A percentile compares a stretch with the other conserved stretches of the same genome.
These are phyloP conservation scores for Coregonus sp. DNA, from an alignment of 2,797 vertebrate species.

Conservation along the genomic window DNA sequence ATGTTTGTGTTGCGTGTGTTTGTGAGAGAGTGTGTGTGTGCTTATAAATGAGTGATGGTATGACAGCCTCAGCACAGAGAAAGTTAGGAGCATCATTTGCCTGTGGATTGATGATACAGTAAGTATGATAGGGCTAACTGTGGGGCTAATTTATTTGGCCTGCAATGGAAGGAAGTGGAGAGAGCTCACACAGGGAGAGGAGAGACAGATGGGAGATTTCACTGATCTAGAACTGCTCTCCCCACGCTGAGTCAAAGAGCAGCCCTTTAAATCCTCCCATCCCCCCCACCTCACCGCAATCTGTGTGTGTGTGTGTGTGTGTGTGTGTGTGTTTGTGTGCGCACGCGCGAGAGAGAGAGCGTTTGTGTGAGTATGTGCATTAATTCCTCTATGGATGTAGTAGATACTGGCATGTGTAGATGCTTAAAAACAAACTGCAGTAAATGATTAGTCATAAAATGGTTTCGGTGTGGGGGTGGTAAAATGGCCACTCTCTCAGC, in stretches of 20 bases:
- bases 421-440: not conserved
- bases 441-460: not conserved
- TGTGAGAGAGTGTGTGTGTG: not conserved
- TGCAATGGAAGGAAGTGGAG: not conserved
- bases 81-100: not conserved
- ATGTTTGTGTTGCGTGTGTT: no score
- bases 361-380: not conserved
- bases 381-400: not conserved
- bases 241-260: not conserved
- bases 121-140: not conserved
- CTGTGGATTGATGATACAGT: slow-evolving; percentile 2
- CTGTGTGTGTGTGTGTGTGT: not conserved
- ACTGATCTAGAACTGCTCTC: slow-evolving; percentile 10
- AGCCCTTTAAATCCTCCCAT: slow-evolving; percentile 33
- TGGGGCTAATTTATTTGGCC: not conserved
- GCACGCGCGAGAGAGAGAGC: not conserved
- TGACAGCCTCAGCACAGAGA: not conserved
- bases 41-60: not conserved
- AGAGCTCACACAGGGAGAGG: not conserved
- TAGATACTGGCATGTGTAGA: not conserved
- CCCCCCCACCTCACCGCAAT: slow-evolving; percentile 26
- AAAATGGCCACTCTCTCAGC: slow-evolving; percentile 22
- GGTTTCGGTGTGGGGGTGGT: not conserved
- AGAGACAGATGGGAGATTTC: slow-evolving; percentile 30
- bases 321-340: no score